Conservation (phyloP, 2,113 vertebrate species). For the Pogonocichla stellata region DNA sequence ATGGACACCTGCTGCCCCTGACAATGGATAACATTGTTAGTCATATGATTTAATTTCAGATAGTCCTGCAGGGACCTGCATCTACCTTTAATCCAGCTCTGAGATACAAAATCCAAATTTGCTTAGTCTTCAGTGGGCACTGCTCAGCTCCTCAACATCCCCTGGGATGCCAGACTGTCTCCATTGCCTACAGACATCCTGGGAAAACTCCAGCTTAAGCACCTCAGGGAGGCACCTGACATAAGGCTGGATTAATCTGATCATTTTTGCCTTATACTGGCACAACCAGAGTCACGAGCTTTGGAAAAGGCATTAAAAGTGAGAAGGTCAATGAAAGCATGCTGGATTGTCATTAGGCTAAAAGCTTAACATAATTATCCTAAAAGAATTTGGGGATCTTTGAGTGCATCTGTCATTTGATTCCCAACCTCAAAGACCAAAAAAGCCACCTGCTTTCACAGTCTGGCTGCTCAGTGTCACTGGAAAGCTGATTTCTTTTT, state of each 20-base stretch:
- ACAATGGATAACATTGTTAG: fast-evolving
- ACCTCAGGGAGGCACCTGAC: not conserved
- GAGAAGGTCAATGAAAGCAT: not conserved
- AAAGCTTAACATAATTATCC: not conserved
- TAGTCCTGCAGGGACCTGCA: not conserved
- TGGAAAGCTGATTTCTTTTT: not conserved
- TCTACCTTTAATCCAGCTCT: not conserved
- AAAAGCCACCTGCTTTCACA: not conserved
- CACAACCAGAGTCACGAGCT: not conserved
- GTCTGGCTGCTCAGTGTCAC: not conserved
- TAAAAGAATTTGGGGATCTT: not conserved
- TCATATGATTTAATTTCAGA: not conserved
- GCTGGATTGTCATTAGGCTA: not conserved
- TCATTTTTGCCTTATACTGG: not conserved
- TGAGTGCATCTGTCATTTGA: not conserved
- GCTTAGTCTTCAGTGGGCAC: not conserved
- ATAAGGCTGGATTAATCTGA: not conserved
- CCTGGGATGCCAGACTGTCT: not conserved
- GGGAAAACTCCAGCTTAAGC: not conserved
- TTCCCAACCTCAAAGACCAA: not conserved
- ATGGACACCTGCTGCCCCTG: not conserved
- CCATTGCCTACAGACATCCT: not conserved
- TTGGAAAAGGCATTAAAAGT: not conserved
- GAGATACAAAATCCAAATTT: not conserved
- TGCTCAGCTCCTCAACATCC: not conserved